Evolutionary conservation across 1,140 invertebrate genomes (phyloP).

Genomic region (Achroia grisella): DNA sequence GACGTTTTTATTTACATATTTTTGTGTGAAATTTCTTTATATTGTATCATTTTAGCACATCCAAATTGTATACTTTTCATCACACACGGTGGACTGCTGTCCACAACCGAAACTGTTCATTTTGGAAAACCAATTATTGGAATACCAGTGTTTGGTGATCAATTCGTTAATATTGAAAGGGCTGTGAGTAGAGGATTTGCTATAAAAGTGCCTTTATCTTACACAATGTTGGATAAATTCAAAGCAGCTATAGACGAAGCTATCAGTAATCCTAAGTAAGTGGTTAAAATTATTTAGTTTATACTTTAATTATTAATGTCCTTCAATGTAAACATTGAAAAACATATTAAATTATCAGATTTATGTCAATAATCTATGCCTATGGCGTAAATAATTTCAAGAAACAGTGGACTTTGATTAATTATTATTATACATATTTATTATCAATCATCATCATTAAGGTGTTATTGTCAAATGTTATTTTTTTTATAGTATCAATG

Average conservation of each 20-base stretch:
- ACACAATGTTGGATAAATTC: constrained; percentile 25
- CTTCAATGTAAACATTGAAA: no score
- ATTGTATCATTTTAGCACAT: constrained; percentile 74
- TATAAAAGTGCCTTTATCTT: constrained; percentile 32
- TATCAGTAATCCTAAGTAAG: constrained; percentile 6
- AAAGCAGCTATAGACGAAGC: constrained; percentile 25
- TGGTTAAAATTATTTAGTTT: no score
- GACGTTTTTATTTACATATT: no score
- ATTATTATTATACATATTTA: no score
- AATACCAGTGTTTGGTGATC: constrained; percentile 80
- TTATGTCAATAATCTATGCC: no score
- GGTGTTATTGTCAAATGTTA: no score
- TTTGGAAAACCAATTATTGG: constrained; percentile 79
- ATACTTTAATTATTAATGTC: no score
- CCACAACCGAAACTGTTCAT: constrained; percentile 79
- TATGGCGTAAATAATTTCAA: no score
- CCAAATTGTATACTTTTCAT: constrained; percentile 78
- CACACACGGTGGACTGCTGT: constrained; percentile 80
- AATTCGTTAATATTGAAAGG: constrained; percentile 70
- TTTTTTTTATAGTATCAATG: no score
- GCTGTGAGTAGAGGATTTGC: constrained; percentile 59
- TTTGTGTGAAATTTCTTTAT: background rate
- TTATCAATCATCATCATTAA: no score
- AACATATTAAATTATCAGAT: no score
- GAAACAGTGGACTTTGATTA: no score